phyloP scores from a whole-genome alignment of 1,140 invertebrate genomes.

The Laupala kohalensis region DNA sequence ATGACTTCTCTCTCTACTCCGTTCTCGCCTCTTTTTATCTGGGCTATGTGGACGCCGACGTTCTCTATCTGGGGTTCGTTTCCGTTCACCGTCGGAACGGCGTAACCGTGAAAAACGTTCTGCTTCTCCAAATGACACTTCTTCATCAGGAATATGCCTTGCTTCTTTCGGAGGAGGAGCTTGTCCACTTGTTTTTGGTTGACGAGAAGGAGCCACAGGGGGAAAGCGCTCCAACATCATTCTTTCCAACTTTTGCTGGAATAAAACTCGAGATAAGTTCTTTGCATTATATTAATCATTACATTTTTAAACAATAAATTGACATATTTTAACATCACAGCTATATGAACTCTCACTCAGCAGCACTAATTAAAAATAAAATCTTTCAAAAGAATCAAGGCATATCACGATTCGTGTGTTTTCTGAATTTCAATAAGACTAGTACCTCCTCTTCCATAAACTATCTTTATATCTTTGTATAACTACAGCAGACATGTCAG shows the following conservation, averaged over 20 bases:
- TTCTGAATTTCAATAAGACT: no score
- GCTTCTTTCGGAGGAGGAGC: constrained; percentile 22
- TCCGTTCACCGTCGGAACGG: constrained; percentile 1
- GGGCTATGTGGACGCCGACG: constrained; percentile 20
- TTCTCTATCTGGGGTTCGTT: constrained; percentile 13
- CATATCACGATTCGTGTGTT: no score
- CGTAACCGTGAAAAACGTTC: constrained; percentile 20
- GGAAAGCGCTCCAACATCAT: constrained; percentile 46
- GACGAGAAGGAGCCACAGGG: constrained; percentile 30
- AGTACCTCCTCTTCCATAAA: no score
- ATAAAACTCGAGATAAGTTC: no score
- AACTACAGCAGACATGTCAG: no score
- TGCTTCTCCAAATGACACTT: constrained; percentile 38
- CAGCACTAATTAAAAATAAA: no score
- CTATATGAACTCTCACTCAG: no score
- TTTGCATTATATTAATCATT: no score
- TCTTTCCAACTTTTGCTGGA: constrained; percentile 56
- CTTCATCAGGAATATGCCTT: constrained; percentile 35
- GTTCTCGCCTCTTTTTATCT: constrained; percentile 14
- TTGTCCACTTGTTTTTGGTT: constrained; percentile 22
- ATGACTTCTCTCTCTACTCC: constrained; percentile 10
- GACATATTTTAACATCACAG: no score
- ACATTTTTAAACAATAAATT: no score
- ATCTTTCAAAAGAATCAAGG: no score
- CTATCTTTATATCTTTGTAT: no score